Evolutionary conservation across 53 echinoderm and acorn worm genomes (phyloP).

Genomic region (Temnopleurus reevesii): DNA sequence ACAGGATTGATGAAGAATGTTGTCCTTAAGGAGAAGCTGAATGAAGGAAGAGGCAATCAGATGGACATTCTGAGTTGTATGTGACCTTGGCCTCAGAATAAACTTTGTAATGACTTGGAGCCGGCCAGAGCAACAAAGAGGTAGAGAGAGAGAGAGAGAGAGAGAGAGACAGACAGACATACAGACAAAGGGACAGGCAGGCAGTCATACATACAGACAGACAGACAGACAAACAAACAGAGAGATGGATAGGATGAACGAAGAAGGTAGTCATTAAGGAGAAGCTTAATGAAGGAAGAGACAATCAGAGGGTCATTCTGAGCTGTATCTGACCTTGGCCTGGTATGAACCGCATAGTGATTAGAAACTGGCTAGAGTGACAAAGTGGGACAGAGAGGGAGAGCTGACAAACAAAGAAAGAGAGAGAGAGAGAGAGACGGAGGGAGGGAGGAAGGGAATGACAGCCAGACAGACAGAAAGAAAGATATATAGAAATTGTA

Average conservation of each 20-base stretch:
- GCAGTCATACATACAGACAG: neutral
- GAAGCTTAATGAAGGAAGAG: too few species aligned
- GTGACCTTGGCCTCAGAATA: neutral
- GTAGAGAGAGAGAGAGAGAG: neutral
- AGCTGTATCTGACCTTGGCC: too few species aligned
- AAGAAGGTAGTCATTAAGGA: too few species aligned
- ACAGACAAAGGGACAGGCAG: neutral
- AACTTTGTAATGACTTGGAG: neutral
- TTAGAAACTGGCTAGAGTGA: too few species aligned
- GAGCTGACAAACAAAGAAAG: neutral
- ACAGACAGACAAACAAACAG: neutral
- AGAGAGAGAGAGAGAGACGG: neutral
- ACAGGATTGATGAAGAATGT: too few species aligned
- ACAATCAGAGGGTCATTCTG: too few species aligned
- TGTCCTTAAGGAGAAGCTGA: too few species aligned
- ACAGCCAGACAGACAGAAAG: neutral
- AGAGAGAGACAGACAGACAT: neutral
- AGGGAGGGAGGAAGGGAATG: neutral
- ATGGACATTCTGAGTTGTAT: too few species aligned
- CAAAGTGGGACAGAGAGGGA: neutral
- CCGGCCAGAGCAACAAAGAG: neutral
- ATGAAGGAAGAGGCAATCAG: too few species aligned
- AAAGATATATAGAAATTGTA: too few species aligned
- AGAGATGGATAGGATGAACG: neutral
- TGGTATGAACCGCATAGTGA: too few species aligned